Percentiles rank a stretch among this genome's conserved stretches.
Conservation (phyloP, 2,113 vertebrate genomes). For the Manacus vitellinus region DNA sequence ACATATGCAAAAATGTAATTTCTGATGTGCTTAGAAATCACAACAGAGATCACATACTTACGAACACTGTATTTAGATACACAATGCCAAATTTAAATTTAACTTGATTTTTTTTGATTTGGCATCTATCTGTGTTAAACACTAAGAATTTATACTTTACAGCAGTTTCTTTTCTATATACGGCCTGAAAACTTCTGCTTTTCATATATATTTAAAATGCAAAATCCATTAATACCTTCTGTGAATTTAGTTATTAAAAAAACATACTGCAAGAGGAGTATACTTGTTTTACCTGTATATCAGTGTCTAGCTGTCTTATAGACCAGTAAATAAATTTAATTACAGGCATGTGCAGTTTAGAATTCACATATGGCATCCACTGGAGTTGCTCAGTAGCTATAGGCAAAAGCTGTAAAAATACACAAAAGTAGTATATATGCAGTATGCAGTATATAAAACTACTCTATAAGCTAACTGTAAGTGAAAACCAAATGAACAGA, state of each 20-base stretch:
- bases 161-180: not conserved
- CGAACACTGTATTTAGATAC: not conserved
- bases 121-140: not conserved
- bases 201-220: not conserved
- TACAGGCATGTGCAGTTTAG: constrained; percentile 75
- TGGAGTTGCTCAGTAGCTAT: constrained; percentile 83
- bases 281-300: constrained; percentile 75
- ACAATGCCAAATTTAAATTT: not conserved
- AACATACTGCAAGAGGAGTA: not conserved
- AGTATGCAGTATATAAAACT: not conserved
- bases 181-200: not conserved
- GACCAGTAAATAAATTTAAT: constrained; percentile 84
- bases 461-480: not conserved
- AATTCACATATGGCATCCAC: constrained; percentile 75
- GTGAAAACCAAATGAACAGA: not conserved
- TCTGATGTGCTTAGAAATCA: not conserved
- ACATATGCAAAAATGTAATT: not conserved
- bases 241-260: not conserved
- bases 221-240: not conserved
- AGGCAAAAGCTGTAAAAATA: constrained; percentile 80
- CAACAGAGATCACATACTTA: not conserved
- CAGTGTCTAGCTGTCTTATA: constrained; percentile 80
- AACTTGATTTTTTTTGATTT: not conserved
- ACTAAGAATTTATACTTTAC: not conserved
- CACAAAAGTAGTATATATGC: not conserved